A percentile compares a stretch with the other conserved stretches of the same genome.
Conservation (phyloP, 2,797 vertebrate genomes). For the Columba guinea region DNA sequence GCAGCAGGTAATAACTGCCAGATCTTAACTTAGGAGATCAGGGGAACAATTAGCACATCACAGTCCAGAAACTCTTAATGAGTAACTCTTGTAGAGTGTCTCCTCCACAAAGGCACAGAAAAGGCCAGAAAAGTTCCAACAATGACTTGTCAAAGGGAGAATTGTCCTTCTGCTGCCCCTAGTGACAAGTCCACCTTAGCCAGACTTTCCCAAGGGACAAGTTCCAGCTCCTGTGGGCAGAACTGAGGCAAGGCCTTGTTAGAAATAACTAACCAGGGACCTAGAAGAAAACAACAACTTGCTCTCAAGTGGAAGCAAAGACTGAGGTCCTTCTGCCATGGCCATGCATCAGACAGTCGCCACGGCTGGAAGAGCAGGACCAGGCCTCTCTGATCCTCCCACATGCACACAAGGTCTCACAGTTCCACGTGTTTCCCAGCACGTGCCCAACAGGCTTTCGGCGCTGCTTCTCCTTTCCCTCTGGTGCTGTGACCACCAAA, state of each 20-base stretch:
- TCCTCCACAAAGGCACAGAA: not conserved
- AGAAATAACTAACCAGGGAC: not conserved
- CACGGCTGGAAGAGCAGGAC: not conserved
- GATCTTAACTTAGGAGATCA: not conserved
- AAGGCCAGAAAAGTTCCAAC: not conserved
- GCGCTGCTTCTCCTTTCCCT: not conserved
- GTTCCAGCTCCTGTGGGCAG: not conserved
- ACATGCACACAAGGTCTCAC: fast-evolving
- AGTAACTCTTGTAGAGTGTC: not conserved
- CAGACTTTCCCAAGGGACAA: not conserved
- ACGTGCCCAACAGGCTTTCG: fast-evolving
- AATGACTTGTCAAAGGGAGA: not conserved
- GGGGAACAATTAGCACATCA: not conserved
- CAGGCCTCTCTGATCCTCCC: not conserved
- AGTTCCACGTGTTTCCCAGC: not conserved
- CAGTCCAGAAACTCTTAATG: not conserved
- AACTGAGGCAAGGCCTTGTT: not conserved
- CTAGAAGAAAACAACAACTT: not conserved
- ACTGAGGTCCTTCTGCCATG: not conserved
- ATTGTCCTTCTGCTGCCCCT: not conserved
- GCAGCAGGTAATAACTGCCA: not conserved
- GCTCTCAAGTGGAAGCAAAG: not conserved
- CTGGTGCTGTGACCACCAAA: not conserved
- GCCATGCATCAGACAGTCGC: not conserved
- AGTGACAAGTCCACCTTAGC: not conserved